phyloP scores from a whole-genome alignment of 2,113 vertebrate species.

The Campylorhamphus procurvoides region DNA sequence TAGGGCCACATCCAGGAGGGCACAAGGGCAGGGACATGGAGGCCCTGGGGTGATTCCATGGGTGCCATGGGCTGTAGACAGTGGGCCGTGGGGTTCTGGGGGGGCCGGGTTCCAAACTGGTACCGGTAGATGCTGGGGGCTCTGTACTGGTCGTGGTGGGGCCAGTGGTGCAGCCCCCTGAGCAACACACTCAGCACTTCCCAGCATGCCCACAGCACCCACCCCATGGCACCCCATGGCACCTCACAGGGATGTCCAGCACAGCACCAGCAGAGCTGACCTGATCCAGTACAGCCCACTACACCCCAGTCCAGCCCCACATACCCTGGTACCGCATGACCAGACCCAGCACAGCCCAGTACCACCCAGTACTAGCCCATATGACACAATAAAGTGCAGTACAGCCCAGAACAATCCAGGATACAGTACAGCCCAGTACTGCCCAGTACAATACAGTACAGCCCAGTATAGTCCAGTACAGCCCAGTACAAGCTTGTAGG shows the following conservation, averaged over 20 bases:
- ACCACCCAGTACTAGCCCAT: no score
- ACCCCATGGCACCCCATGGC: not conserved
- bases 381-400: no score
- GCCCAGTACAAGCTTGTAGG: no score
- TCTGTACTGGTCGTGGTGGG: not conserved
- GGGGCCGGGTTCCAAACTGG: not conserved
- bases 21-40: constrained; percentile 82
- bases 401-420: not conserved
- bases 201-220: not conserved
- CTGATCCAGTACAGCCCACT: not conserved
- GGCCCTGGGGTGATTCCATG: not conserved
- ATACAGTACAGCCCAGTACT: not conserved
- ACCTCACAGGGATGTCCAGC: not conserved
- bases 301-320: no score
- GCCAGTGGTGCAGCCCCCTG: not conserved
- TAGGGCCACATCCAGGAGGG: not conserved
- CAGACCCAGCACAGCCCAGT: no score
- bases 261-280: not conserved
- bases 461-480: not conserved
- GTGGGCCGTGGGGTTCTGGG: not conserved
- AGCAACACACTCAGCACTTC: rapidly evolving
- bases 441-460: not conserved
- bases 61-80: not conserved
- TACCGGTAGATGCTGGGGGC: not conserved
- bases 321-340: no score